Evolutionary conservation across 2,888 invertebrate species (phyloP).

Genomic region (Tortricodes alternella): DNA sequence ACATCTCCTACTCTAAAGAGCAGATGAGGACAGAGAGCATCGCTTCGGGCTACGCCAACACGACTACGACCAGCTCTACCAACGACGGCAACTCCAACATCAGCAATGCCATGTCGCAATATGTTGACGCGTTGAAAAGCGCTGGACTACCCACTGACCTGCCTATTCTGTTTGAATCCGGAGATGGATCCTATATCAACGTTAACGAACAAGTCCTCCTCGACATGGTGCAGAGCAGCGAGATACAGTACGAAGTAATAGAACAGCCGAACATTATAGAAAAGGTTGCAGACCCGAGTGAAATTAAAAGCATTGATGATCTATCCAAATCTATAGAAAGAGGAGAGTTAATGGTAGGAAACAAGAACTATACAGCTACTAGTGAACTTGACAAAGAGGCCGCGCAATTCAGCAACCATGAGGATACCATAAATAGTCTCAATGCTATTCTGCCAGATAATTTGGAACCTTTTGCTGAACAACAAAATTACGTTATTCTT

Average conservation of each 20-base stretch:
- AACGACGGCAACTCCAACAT: conserved; percentile 55
- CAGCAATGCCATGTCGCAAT: conserved; percentile 74
- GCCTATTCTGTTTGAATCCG: conserved; percentile 85
- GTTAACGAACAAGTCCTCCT: conserved; percentile 85
- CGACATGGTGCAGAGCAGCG: conserved; percentile 79
- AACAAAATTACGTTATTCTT: conserved; percentile 70
- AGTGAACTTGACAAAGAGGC: conserved; percentile 58
- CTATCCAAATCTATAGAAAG: conserved; percentile 75
- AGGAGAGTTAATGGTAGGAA: conserved; percentile 68
- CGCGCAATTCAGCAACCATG: conserved; percentile 53
- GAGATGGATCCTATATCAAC: conserved; percentile 84
- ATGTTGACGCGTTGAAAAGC: conserved; percentile 74
- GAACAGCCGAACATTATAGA: conserved; percentile 80
- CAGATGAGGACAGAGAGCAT: conserved; percentile 57
- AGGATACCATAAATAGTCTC: conserved; percentile 68
- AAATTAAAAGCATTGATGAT: conserved; percentile 79
- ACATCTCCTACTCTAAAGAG: conserved; percentile 60
- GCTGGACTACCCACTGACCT: conserved; percentile 74
- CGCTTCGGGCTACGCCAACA: conserved; percentile 57
- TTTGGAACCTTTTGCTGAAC: conserved; percentile 69
- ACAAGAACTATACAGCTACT: conserved; percentile 54
- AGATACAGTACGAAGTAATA: conserved; percentile 79
- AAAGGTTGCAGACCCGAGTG: conserved; percentile 73
- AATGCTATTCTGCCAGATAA: conserved; percentile 72
- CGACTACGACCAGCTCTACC: conserved; percentile 49